phyloP scores from a whole-genome alignment of 2,797 vertebrate species.

The Euthynnus affinis region DNA sequence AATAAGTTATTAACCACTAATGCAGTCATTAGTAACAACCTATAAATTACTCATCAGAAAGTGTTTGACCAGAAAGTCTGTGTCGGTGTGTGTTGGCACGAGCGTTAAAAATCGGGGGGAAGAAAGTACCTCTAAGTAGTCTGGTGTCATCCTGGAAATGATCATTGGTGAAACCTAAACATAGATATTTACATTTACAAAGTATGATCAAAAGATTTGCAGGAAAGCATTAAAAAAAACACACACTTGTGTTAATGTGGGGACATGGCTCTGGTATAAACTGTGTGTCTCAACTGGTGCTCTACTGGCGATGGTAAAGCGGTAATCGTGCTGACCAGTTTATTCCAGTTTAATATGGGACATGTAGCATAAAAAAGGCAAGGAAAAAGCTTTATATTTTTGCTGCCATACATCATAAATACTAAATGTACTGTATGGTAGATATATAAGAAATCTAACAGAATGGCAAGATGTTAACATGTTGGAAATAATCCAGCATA shows the following conservation, averaged over 20 bases:
- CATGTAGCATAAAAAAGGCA: conserved; percentile 72
- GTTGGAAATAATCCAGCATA: conserved; percentile 27
- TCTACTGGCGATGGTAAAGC: conserved; percentile 45
- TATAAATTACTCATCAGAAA: background rate
- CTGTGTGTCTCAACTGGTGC: conserved; percentile 58
- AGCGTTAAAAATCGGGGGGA: conserved; percentile 68
- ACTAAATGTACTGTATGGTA: background rate
- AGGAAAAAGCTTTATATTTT: conserved; percentile 36
- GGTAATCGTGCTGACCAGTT: conserved; percentile 68
- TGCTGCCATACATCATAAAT: background rate
- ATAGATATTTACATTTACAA: conserved; percentile 88
- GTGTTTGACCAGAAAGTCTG: conserved; percentile 14
- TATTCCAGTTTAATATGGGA: conserved; percentile 86
- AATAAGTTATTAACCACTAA: background rate
- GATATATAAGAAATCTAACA: conserved; percentile 2
- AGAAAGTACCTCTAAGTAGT: conserved; percentile 88
- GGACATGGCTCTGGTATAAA: conserved; percentile 77
- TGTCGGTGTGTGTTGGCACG: conserved; percentile 53
- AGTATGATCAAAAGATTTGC: conserved; percentile 66
- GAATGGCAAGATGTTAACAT: background rate
- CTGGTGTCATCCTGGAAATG: conserved; percentile 91
- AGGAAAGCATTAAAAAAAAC: conserved; percentile 68
- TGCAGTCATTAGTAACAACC: conserved; percentile 7
- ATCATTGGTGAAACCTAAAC: conserved; percentile 90
- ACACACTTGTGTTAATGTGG: conserved; percentile 60